A percentile compares a stretch with the other conserved stretches of the same genome.
Conservation (phyloP, 2,113 vertebrate species). For the Austrofundulus limnaeus region DNA sequence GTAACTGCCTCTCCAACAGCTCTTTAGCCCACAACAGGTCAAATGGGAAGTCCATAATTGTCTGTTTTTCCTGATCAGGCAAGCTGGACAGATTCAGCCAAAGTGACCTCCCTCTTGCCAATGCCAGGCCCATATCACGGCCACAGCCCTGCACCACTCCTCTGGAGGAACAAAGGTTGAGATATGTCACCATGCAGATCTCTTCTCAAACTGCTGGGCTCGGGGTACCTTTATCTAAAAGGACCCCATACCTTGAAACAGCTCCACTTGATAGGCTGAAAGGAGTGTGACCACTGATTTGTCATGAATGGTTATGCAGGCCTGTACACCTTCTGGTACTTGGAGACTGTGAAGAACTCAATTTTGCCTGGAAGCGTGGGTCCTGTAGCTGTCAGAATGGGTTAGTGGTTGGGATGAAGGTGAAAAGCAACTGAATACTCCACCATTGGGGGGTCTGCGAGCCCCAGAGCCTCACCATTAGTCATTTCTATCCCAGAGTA, state of each 20-base stretch:
- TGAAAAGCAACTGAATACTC: not conserved
- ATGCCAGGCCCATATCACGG: not conserved
- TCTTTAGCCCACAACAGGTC: not conserved
- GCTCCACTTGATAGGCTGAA: not conserved
- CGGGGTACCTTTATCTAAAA: not conserved
- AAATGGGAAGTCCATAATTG: not conserved
- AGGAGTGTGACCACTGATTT: not conserved
- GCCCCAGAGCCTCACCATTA: too few species aligned
- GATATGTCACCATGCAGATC: not conserved
- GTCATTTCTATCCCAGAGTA: too few species aligned
- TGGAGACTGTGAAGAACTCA: not conserved
- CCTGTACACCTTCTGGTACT: not conserved
- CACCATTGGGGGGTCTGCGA: too few species aligned
- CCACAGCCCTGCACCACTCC: conserved; percentile 1
- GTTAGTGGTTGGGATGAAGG: too few species aligned
- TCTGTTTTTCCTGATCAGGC: not conserved
- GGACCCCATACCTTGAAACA: not conserved
- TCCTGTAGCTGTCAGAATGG: too few species aligned
- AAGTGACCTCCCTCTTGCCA: too few species aligned
- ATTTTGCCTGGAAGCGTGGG: too few species aligned
- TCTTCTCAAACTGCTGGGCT: not conserved
- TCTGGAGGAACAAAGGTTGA: not conserved
- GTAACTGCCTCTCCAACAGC: not conserved
- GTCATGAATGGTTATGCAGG: not conserved
- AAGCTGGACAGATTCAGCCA: conserved; percentile 1